Percentiles rank a stretch among this genome's conserved stretches.
Evolutionary conservation across 2,113 vertebrate genomes (phyloP).

Genomic region (Tetraodon nigroviridis): DNA sequence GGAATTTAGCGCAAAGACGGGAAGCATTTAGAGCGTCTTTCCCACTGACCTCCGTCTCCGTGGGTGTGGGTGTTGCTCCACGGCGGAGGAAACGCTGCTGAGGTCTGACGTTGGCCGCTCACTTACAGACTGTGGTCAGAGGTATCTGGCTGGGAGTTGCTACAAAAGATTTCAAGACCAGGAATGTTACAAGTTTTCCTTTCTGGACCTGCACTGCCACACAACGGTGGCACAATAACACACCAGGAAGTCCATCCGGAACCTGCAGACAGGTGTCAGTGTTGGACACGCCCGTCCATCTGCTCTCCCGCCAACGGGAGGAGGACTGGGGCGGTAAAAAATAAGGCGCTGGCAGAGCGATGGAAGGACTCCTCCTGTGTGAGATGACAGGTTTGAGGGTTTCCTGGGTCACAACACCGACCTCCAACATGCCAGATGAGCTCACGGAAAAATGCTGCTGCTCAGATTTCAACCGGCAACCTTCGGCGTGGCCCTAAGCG

Average conservation of each 20-base stretch:
- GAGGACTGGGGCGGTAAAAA: slow-evolving; percentile 39
- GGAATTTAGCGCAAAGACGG: too few relatives aligned
- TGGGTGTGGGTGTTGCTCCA: too few relatives aligned
- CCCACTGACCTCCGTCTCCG: too few relatives aligned
- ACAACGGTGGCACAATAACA: not conserved
- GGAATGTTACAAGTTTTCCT: slow-evolving; percentile 2
- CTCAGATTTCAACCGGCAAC: slow-evolving; percentile 4
- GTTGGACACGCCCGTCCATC: not conserved
- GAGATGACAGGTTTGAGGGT: slow-evolving; percentile 32
- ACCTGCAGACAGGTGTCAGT: not conserved
- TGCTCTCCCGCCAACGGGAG: not conserved
- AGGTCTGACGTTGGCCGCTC: slow-evolving; percentile 26
- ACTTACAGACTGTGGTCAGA: slow-evolving; percentile 20
- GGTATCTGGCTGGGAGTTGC: slow-evolving; percentile 22
- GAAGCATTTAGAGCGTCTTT: too few relatives aligned
- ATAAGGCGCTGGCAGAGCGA: slow-evolving; percentile 58
- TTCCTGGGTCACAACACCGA: not conserved
- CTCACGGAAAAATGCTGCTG: not conserved
- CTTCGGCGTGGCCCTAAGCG: not conserved
- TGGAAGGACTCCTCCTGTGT: slow-evolving; percentile 15
- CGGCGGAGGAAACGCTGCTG: slow-evolving; percentile 7
- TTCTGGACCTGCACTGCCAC: not conserved
- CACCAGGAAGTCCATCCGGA: not conserved
- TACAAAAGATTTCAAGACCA: not conserved
- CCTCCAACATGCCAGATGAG: not conserved